These are phyloP conservation scores for Andricus quercusramuli DNA, from an alignment of 2,888 invertebrate genomes.

Conservation along the genomic window DNA sequence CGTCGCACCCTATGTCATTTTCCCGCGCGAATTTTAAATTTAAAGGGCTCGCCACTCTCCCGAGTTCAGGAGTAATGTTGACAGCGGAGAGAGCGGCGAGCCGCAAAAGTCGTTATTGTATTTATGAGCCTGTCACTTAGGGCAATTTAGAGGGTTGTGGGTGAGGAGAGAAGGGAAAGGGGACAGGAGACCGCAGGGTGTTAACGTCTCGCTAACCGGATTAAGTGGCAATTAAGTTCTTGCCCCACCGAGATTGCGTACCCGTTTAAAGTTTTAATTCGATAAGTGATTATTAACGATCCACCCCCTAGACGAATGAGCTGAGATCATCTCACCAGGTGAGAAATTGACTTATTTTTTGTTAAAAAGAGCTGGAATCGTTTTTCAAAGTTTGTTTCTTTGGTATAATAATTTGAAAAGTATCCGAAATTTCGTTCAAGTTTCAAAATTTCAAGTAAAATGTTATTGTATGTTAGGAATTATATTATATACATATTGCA, in stretches of 20 bases:
- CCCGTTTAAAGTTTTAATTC: conserved; percentile 69
- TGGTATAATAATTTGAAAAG: no score
- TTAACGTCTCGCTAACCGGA: conserved; percentile 69
- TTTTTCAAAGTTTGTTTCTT: background rate
- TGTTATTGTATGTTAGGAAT: no score
- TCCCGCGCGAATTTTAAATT: conserved; percentile 52
- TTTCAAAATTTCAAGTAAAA: background rate
- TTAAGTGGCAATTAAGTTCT: conserved; percentile 73
- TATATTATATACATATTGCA: no score
- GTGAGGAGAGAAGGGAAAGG: conserved; percentile 18
- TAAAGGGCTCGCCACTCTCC: conserved; percentile 27
- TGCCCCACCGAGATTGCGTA: conserved; percentile 66
- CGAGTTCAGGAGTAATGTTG: background rate
- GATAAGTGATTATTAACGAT: conserved; percentile 68
- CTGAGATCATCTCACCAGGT: conserved; percentile 29
- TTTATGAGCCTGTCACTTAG: conserved; percentile 34
- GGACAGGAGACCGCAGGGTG: conserved; percentile 49
- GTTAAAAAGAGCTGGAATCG: background rate
- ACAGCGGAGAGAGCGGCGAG: conserved; percentile 48
- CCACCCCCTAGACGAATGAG: conserved; percentile 14
- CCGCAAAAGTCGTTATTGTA: conserved; percentile 46
- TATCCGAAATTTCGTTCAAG: no score
- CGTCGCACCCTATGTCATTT: background rate
- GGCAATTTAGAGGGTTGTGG: conserved; percentile 23
- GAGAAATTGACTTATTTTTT: conserved; percentile 4